A percentile compares a stretch with the other conserved stretches of the same genome.
These are phyloP conservation scores for Chloroceryle amazona DNA, from an alignment of 2,797 vertebrate genomes.

Conservation along the genomic window DNA sequence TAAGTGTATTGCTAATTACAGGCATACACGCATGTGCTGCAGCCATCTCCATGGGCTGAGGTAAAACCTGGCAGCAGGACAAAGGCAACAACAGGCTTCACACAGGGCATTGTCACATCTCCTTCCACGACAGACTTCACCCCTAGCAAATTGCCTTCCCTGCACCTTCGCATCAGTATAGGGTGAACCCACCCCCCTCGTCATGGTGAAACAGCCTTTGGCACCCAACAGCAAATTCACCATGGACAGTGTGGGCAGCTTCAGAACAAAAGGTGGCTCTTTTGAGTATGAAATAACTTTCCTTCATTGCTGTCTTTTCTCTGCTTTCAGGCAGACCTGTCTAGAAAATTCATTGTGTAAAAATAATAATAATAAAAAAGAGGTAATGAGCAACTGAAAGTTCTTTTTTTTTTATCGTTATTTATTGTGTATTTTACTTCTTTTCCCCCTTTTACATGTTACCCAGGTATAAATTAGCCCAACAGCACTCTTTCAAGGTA, in stretches of 20 bases:
- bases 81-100: not conserved
- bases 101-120: not conserved
- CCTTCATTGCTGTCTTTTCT: not conserved
- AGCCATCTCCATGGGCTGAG: not conserved
- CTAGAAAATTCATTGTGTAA: not conserved
- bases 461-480: not conserved
- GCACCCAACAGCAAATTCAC: not conserved
- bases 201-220: not conserved
- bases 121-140: not conserved
- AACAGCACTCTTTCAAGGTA: not conserved
- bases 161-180: accelerated
- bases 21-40: not conserved
- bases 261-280: not conserved
- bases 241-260: not conserved
- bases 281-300: not conserved
- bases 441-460: not conserved
- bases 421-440: not conserved
- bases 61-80: not conserved
- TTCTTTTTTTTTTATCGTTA: not conserved
- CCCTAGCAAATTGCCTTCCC: not conserved
- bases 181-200: not conserved
- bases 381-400: not conserved
- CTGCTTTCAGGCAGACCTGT: not conserved
- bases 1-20: not conserved
- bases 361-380: not conserved